phyloP scores from a whole-genome alignment of 2,888 invertebrate species.

The Reticulitermes lucifugus region DNA sequence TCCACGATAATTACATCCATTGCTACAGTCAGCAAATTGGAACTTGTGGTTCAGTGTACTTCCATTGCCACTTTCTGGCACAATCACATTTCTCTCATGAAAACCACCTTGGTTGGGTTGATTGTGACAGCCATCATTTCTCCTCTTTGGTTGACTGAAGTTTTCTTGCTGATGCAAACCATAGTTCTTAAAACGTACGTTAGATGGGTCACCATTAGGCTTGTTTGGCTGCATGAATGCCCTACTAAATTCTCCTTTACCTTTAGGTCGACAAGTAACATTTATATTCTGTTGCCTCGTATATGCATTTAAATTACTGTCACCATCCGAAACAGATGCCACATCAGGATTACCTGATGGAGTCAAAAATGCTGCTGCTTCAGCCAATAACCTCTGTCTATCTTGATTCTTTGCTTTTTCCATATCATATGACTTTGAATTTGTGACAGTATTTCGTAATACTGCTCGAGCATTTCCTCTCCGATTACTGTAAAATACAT shows the following conservation, averaged over 20 bases:
- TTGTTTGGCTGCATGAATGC: not conserved
- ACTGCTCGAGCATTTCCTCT: constrained; percentile 23
- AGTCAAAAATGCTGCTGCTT: constrained; percentile 48
- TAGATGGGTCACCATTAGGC: not conserved
- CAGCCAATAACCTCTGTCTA: constrained; percentile 43
- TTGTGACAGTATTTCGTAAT: not conserved
- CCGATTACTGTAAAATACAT: not conserved
- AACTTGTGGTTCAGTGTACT: not conserved
- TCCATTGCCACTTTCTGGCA: not conserved
- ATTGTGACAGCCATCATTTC: not conserved
- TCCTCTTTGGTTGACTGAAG: not conserved
- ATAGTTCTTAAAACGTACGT: not conserved
- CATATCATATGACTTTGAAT: constrained; percentile 35
- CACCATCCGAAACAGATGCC: not conserved
- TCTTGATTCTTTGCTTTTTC: constrained; percentile 47
- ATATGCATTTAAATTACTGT: not conserved
- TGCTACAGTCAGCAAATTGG: not conserved
- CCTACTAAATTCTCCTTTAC: not conserved
- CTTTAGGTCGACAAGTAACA: not conserved
- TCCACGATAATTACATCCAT: not conserved
- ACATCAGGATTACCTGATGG: not conserved
- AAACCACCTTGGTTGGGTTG: not conserved
- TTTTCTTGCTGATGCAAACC: not conserved
- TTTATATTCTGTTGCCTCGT: not conserved
- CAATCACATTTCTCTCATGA: not conserved